These are phyloP conservation scores for Asarcornis scutulata DNA, from an alignment of 2,113 vertebrate genomes.

Conservation along the genomic window DNA sequence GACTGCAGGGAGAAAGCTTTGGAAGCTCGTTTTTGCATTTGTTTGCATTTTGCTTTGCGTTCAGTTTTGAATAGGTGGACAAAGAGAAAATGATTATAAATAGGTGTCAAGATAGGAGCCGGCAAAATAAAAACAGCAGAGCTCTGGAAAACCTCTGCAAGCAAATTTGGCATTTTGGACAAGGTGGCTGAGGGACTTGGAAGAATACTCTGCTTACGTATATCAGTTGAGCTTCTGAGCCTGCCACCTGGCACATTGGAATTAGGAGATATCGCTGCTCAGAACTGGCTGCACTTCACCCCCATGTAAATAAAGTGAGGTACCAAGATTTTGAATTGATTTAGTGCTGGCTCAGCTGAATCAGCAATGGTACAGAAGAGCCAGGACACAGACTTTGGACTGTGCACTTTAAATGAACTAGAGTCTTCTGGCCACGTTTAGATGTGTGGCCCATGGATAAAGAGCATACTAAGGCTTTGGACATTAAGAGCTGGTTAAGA, in stretches of 20 bases:
- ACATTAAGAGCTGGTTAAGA: neutral
- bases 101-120: conserved; percentile 7
- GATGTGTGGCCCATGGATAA: neutral
- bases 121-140: neutral
- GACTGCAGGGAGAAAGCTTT: conserved; percentile 19
- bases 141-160: conserved; percentile 6
- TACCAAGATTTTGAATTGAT: neutral
- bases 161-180: neutral
- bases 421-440: neutral
- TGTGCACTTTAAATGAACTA: neutral
- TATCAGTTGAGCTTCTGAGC: neutral
- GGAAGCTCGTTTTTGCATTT: conserved; percentile 44
- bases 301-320: neutral
- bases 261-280: neutral
- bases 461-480: neutral
- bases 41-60: neutral
- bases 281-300: neutral
- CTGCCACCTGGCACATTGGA: neutral
- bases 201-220: neutral
- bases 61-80: conserved; percentile 27
- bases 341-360: neutral
- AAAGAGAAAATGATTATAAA: conserved; percentile 5
- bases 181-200: neutral
- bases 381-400: neutral
- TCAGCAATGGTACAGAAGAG: neutral